Evolutionary conservation across 2,888 invertebrate genomes (phyloP), one percentile per base, ranked within the genome.

Genomic region (Mycalesis mineus): DNA sequence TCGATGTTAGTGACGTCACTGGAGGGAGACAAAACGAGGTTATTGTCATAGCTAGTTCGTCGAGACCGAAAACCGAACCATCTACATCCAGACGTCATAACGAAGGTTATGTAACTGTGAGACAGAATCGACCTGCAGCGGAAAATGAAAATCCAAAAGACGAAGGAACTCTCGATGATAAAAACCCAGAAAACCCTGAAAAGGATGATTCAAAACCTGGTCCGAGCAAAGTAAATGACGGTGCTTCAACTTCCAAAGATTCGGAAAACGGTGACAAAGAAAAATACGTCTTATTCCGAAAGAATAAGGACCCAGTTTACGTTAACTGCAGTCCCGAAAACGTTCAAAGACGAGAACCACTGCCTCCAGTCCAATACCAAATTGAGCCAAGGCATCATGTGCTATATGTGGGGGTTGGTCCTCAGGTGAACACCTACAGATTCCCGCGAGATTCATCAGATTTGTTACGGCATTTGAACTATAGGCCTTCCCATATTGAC

Each of bases 371-470:
- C n/a, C 63, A 64, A 11, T 62, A 60, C 13, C 65, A 66, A 7
- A 67, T 62, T 0, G 71, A 72, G 11, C 71, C 75, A 0, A 50
- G 73, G 0, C 74, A 78, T 13, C 75, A 80, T 15, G 74, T 81
- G 0, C 55, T 83, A 0, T 82, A 79, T 53, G 78, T 84, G 0
- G 80, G 80, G 41, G 75, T 82, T 0, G 75, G 78, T 0, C 73
- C 75, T 0, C 72, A 72, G 4, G 42, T 64, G 2, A 67, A 63
- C 37, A 75, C 60, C 59, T 75, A 2, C 70, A 73, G 29, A 69
- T 77, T 60, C 65, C 73, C 6, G 31, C 74, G 31, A 36, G 70
- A n/a, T 37, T 63, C 63, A 1, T 33, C 62, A 9, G 52, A 64
- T 7, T 40, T 62, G 0, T 58, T 51, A 1, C 36, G 50, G n/a